phyloP scores from a whole-genome alignment of 2,113 vertebrate genomes.

The Heliornis fulica region DNA sequence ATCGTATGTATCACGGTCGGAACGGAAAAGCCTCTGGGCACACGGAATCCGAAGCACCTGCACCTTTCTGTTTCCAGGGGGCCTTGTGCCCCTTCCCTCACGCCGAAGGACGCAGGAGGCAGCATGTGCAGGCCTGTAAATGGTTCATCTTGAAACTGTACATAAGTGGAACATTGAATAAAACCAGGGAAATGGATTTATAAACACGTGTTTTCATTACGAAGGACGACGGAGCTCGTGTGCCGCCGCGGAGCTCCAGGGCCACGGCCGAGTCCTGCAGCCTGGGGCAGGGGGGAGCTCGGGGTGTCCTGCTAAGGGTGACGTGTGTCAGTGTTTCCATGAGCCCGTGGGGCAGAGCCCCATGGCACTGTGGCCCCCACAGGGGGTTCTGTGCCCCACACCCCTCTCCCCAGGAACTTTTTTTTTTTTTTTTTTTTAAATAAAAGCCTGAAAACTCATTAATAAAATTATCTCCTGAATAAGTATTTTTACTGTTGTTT shows the following conservation, averaged over 20 bases:
- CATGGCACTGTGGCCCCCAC: too few relatives aligned
- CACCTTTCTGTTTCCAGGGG: conserved; percentile 47
- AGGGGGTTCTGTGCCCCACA: neutral
- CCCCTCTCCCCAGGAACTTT: neutral
- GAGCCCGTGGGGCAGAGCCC: too few relatives aligned
- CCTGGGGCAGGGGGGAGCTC: too few relatives aligned
- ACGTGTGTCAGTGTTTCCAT: too few relatives aligned
- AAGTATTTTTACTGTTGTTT: neutral
- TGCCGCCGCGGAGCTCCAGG: too few relatives aligned
- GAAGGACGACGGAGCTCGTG: neutral
- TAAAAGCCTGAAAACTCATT: neutral
- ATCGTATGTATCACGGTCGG: conserved; percentile 46
- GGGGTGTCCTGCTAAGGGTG: too few relatives aligned
- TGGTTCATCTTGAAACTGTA: conserved; percentile 71
- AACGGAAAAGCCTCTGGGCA: conserved; percentile 42
- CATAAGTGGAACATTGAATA: conserved; percentile 73
- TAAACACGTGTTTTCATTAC: conserved; percentile 62
- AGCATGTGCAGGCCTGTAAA: conserved; percentile 69
- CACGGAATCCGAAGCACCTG: conserved; percentile 1
- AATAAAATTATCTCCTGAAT: neutral
- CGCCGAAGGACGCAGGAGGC: conserved; percentile 34
- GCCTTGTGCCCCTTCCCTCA: conserved; percentile 16
- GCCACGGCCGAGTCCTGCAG: too few relatives aligned
- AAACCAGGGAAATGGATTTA: conserved; percentile 75
- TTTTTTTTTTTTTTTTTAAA: neutral